Base-by-base conservation (phyloP, 2,797 vertebrate species). In the Phrynocephalus guinanensis region DNA sequence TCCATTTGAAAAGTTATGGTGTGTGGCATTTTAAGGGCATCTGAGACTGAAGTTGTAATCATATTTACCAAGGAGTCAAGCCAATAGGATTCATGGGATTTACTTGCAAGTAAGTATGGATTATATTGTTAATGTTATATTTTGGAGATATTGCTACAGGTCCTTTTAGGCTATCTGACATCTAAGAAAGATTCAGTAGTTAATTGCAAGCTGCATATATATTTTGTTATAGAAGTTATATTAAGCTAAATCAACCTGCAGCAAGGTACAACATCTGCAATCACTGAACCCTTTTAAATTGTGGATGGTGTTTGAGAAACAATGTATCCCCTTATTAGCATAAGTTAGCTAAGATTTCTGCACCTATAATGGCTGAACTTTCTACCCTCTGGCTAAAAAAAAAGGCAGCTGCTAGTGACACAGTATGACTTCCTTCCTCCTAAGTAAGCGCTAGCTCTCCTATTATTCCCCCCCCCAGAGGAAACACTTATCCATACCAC, bases 331-430 rank as follows among this genome's bases (percentile, higher is more conserved):
- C 60, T 87, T 66, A 90, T 90, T 92, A 33, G 44, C 80, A 78
- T 88, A 92, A 90, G 50, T 77, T 91, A 83, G 86, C 91, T 44
- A 90, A 56, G 79, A 86, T 90, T 92, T 92, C 30, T 90, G 85
- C 85, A 83, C 86, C 75, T 63, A 91, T 94, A 97, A 96, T 92
- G 94, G 94, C 83, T 91, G 94, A 92, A 68, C 91, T 95, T 95
- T 95, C 84, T 82, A 83, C 85, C 66, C 93, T 92, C 92, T 96
- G 94, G 90, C 95, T 89, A 33, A 88, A 83, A 85, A 85, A 83
- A 93, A 66, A 33, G 77, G 38, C 83, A 85, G 87, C 91, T 91
- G 88, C 90, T 78, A 87, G 86, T 86, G 83, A 93, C 84, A 89
- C 28, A 3, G 66, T 82, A 86, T 92, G 77, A 94, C 75, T 92